Base-by-base conservation (phyloP, 2,113 vertebrate genomes). In the Euleptes europaea region DNA sequence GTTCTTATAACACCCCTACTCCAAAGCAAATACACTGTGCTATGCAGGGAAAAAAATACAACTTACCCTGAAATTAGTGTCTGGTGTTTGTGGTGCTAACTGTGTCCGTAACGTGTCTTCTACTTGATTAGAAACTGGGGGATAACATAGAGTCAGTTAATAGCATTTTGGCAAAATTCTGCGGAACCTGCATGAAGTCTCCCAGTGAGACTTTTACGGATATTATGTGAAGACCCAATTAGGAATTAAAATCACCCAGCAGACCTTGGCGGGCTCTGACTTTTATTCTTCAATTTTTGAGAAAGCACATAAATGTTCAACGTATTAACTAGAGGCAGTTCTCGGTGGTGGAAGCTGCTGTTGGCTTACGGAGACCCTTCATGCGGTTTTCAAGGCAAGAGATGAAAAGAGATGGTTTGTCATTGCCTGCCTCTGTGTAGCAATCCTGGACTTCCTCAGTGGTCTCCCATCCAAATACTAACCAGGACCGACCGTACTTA, bases 41-140 rank as follows among this genome's bases (percentile, higher is more conserved):
- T 92, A 85, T 78, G 57, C 89, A 94, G 57, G 15, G 88, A 93
- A 92, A 94, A 93, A 92, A 91, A 89, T 83, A 93, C 90, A 91
- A 95, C 96, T 96, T 97, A 97, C 97, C 96, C 97, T 97, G 95
- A 97, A 97, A 95, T 97, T 97, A 95, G 96, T 96, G 95, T 97
- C 97, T 96, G 96, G 96, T 95, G 95, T 96, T 96, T 97, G 97
- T 94, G 96, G 95, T 67, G 82, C 95, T 96, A 97, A 95, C 95
- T 97, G 97, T 87, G 96, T 96, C 95, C 96, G 96, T 94, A 97
- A 95, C 88, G 97, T 96, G 95, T 97, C 96, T 96, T 97, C 96
- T 96, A 97, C 96, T 97, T 96, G 96, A 96, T 96, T 97, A 96
- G 94, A 93, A 97, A 96, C 93, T 96, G 94, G 95, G 94, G 94